phyloP scores from a whole-genome alignment of 2,797 vertebrate genomes.

The Sandelia bainsii region DNA sequence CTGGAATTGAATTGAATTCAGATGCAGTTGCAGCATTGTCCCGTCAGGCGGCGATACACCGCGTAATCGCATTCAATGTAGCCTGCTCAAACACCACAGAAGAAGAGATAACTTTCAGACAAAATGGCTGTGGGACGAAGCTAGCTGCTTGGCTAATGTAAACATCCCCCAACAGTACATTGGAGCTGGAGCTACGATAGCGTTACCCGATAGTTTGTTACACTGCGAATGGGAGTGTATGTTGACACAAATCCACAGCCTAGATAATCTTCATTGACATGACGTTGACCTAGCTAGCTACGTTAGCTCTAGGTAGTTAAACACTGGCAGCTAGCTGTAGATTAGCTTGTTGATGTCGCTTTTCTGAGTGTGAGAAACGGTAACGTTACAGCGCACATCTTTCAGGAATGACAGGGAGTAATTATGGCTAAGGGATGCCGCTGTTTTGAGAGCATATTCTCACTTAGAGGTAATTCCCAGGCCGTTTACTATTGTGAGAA shows the following conservation, averaged over 20 bases:
- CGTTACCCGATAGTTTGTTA: constrained; percentile 7
- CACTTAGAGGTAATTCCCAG: neutral
- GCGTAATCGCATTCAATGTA: fast-evolving
- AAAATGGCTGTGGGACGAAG: constrained; percentile 64
- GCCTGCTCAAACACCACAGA: neutral
- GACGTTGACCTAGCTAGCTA: neutral
- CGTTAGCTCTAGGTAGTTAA: neutral
- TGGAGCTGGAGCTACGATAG: constrained; percentile 48
- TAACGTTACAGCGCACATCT: neutral
- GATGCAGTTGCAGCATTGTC: too few relatives aligned
- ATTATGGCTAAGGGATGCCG: neutral
- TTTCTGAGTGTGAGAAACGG: neutral
- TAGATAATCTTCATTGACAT: neutral
- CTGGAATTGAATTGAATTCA: too few relatives aligned
- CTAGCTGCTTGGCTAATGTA: constrained; percentile 64
- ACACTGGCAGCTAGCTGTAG: constrained; percentile 13
- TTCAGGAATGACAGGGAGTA: neutral
- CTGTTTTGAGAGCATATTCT: neutral
- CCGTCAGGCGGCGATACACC: constrained; percentile 34
- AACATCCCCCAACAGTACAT: constrained; percentile 46
- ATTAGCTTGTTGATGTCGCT: constrained; percentile 8
- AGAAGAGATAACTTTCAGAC: constrained; percentile 52
- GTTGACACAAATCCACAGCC: constrained; percentile 17
- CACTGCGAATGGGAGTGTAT: constrained; percentile 49
- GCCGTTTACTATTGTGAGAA: neutral